A percentile compares a stretch with the other conserved stretches of the same genome.
Conservation (phyloP, 1,140 invertebrate species). For the Platyscapa corneri region DNA sequence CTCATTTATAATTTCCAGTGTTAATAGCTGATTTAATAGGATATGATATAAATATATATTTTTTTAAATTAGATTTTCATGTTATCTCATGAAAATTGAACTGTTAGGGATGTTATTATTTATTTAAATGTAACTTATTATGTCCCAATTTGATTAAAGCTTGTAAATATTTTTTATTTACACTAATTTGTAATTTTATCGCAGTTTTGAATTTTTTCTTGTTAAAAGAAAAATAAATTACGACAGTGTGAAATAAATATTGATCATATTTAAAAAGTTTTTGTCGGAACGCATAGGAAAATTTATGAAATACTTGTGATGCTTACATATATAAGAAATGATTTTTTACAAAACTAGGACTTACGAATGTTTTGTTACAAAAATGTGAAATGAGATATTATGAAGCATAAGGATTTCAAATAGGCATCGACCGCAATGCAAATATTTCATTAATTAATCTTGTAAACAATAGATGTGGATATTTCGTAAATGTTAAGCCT, state of each 20-base stretch:
- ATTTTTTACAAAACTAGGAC: neutral
- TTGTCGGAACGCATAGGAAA: neutral
- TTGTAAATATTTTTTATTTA: slow-evolving; percentile 29
- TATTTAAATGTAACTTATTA: slow-evolving; percentile 31
- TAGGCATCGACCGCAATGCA: slow-evolving; percentile 27
- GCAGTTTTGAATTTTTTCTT: neutral
- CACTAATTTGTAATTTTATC: neutral
- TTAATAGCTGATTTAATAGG: neutral
- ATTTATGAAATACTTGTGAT: neutral
- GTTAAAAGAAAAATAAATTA: neutral
- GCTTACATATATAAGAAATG: neutral
- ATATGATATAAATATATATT: slow-evolving; percentile 47
- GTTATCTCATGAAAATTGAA: neutral
- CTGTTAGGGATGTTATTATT: slow-evolving; percentile 23
- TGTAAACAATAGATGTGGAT: neutral
- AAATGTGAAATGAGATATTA: neutral
- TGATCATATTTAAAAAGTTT: neutral
- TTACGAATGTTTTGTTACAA: slow-evolving; percentile 1
- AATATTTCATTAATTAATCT: neutral
- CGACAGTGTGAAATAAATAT: neutral
- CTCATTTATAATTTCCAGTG: neutral
- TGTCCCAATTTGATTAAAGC: neutral
- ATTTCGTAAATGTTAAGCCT: neutral
- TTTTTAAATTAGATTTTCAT: slow-evolving; percentile 31
- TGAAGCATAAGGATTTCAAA: slow-evolving; percentile 7